Base-by-base conservation (phyloP, 2,888 invertebrate species). In the Lathronympha strigana region DNA sequence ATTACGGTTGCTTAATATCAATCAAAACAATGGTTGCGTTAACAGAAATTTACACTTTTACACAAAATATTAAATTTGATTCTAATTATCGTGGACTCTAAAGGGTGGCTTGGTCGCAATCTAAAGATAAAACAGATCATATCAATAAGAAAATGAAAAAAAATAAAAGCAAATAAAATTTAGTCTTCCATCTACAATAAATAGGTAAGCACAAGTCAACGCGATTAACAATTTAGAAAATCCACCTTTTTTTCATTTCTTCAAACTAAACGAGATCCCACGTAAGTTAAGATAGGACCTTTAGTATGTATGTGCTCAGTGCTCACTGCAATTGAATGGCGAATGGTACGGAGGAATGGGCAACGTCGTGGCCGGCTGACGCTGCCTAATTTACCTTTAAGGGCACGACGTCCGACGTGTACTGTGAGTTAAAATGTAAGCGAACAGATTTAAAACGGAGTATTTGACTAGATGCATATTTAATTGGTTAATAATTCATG, bases 291-390 rank as follows among this genome's bases (percentile, higher is more conserved):
- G 71, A 71, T 73, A 72, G 72, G 47, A 23, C 21, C 23, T 47
- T 47, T 23, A 47, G 47, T 43, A 43, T 17, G 43, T 47, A 17
- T 68, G 72, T 67, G 49, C n/a, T 76, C 73, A 74, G 71, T 71
- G 70, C 73, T 67, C 68, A 71, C 72, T 73, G 72, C 76, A 78
- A 79, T 81, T 81, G 79, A 84, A 84, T 81, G 72, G 79, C 69
- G 70, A 69, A 61, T 69, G 23, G 36, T 68, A 61, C 69, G 68
- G 73, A 72, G 72, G 71, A 72, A 71, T 72, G 73, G 67, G 62
- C 64, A 57, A 66, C 63, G 69, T 71, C 70, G 58, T 61, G 71
- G 70, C 70, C 67, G 66, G 69, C 66, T 72, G 72, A 72, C 71
- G 74, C 70, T 76, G 72, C 79, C 76, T 78, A 80, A 79, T 79